Evolutionary conservation across 2,888 invertebrate genomes (phyloP).

Genomic region (Dolichomitus sp.): DNA sequence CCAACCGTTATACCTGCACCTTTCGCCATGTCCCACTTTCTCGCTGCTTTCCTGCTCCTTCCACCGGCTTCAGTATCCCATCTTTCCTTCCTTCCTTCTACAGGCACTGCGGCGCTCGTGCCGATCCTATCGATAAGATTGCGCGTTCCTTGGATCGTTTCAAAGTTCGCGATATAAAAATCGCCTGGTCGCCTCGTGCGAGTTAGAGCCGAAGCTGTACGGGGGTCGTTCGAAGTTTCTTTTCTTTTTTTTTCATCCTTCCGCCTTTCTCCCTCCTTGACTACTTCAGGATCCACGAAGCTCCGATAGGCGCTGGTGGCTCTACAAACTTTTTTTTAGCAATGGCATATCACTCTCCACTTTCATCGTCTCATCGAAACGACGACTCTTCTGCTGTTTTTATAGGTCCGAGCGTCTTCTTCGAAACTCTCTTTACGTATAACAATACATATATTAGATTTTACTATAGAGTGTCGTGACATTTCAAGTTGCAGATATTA

Average conservation of each 20-base stretch:
- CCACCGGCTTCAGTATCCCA: background rate
- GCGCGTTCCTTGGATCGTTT: slow-evolving; percentile 60
- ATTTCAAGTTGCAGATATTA: background rate
- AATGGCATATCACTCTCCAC: slow-evolving; percentile 12
- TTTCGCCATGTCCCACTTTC: slow-evolving; percentile 41
- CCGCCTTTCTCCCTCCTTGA: slow-evolving; percentile 6
- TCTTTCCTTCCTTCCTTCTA: background rate
- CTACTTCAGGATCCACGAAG: slow-evolving; percentile 44
- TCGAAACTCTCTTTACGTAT: slow-evolving; percentile 21
- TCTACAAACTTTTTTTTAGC: slow-evolving; percentile 47
- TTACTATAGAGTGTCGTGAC: slow-evolving; percentile 2
- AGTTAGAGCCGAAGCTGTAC: slow-evolving; percentile 39
- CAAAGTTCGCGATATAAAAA: slow-evolving; percentile 64
- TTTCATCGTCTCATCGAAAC: slow-evolving; percentile 44
- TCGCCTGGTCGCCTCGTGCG: slow-evolving; percentile 40
- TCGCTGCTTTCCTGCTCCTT: slow-evolving; percentile 10
- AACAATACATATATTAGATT: slow-evolving; percentile 24
- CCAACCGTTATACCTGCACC: slow-evolving; percentile 54
- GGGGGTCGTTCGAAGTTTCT: slow-evolving; percentile 47
- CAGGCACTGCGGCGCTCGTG: slow-evolving; percentile 49
- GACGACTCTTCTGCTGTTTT: slow-evolving; percentile 46
- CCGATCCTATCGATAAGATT: slow-evolving; percentile 64
- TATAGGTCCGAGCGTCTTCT: slow-evolving; percentile 34
- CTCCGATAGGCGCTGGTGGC: slow-evolving; percentile 41
- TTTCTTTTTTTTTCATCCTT: slow-evolving; percentile 20